A percentile compares a stretch with the other conserved stretches of the same genome.
These are phyloP conservation scores for Theocolax elegans DNA, from an alignment of 1,140 invertebrate species.

Conservation along the genomic window DNA sequence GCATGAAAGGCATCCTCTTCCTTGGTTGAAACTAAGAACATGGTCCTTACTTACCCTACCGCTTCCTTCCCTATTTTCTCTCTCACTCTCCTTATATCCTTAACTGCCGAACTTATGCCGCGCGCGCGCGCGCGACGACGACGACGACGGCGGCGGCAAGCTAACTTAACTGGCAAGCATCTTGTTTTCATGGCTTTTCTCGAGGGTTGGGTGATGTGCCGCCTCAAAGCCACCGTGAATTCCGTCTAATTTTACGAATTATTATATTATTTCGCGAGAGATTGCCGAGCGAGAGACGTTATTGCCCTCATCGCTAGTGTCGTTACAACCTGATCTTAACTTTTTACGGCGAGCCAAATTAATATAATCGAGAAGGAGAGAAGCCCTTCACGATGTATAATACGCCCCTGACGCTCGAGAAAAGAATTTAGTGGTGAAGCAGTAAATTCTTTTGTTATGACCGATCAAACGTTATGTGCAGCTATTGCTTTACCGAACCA, in stretches of 20 bases:
- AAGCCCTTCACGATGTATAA: neutral
- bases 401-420: neutral
- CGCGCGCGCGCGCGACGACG: slow-evolving; percentile 11
- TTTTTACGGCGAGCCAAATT: slow-evolving; percentile 22
- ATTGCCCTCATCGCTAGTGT: no score
- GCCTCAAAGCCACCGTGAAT: slow-evolving; percentile 6
- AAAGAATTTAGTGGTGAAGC: neutral
- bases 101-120: slow-evolving; percentile 55
- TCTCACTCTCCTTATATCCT: slow-evolving; percentile 42
- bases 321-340: no score
- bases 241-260: slow-evolving; percentile 39
- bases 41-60: slow-evolving; percentile 43
- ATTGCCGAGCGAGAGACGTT: neutral
- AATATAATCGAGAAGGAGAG: neutral
- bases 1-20: slow-evolving; percentile 54
- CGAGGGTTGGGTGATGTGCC: neutral
- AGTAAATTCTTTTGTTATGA: neutral
- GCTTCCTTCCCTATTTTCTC: slow-evolving; percentile 32
- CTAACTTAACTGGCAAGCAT: slow-evolving; percentile 38
- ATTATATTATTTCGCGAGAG: slow-evolving; percentile 33
- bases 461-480: no score
- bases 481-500: no score
- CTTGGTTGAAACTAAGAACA: slow-evolving; percentile 8
- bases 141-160: no score
- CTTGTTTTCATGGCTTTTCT: slow-evolving; percentile 43